Base-by-base conservation (phyloP, 2,888 invertebrate genomes). In the Leucania comma region DNA sequence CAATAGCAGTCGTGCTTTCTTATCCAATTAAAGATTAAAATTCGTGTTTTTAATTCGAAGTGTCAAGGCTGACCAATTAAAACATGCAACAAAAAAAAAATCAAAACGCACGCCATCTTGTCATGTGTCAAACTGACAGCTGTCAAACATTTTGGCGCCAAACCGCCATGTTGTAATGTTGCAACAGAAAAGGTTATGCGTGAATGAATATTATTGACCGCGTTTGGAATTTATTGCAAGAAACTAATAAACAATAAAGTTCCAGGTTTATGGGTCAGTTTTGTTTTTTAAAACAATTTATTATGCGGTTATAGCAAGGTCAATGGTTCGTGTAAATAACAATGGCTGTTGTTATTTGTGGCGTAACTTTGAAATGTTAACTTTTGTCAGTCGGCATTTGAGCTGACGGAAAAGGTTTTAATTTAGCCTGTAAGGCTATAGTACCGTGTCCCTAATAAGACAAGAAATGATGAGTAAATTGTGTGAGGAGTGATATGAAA, bases 141-240 rank as follows among this genome's bases (percentile, higher is more conserved):
- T 54, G 48, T 68, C 32, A 57, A 38, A 57, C 1, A 17, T 68
- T 68, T 68, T 46, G 81, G 77, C 69, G 70, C 42, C 48, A 68
- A 75, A 48, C 38, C 56, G 53, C 60, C 60, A 57, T 50, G n/a
- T 65, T 60, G 51, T 20, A 9, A 20, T 72, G 42, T 65, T 32
- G 68, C 35, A 63, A 68, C 50, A 62, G 75, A 51, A 59, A 72
- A 63, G 32, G 63, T 61, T 35, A 12, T 26, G 76, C 62, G 59
- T 63, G 64, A 81, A 76, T 54, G 61, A 50, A 42, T 80, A 75
- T 75, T 73, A 75, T 68, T 59, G 29, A n/a, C 53, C 29, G 53
- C 54, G 64, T 80, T 81, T 58, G 63, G 42, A 29, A 48, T 69
- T 60, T 35, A 46, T 51, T 81, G 81, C 77, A 69, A 53, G 48